Base-by-base conservation (phyloP, 1,140 invertebrate species). In the Contarinia nasturtii region DNA sequence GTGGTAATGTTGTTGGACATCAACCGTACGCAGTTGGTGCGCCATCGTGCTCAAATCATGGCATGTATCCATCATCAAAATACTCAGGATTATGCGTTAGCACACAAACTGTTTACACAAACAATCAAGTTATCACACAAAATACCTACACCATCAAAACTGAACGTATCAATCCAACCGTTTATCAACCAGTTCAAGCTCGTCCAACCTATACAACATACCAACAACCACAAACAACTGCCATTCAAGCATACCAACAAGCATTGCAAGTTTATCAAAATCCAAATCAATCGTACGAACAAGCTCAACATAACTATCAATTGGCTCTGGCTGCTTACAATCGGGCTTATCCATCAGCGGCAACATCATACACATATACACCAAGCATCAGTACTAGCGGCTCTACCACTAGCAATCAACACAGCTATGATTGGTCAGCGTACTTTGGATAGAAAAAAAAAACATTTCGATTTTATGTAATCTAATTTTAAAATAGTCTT, bases 1-100 rank as follows among this genome's bases (percentile, higher is more conserved):
- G 78, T 51, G 83, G 82, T 47, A 87, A 87, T 55, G 73, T 87
- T 33, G 69, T 81, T 44, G 82, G 82, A 44, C 73, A 71, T 51
- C 72, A 73, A 48, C 82, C 82, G 10, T 87, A 87, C 62, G 72
- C 76, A 59, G 75, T 74, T 48, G 82, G 82, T 36, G 70, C 72
- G 57, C 80, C 80, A 17, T 72, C 76, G 38, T 86, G 83, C 65
- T 70, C 70, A 47, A 69, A 64, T 42, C 78, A 74, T 55, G 79
- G 80, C 52, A 72, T 82, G 53, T 66, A 67, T 17, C 72, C 79
- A 47, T 86, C 82, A 4, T 69, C 68, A 50, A 76, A 71, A 67
- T 86, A 83, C 59, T 71, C 76, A 45, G 82, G 83, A 43, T 67
- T 87, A 27, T 87, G 83, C 63, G 51, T 55, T 11, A 22, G 7